Evolutionary conservation across 2,888 invertebrate genomes (phyloP), one percentile per base, ranked within the genome.

Genomic region (Exephanes ischioxanthus): DNA sequence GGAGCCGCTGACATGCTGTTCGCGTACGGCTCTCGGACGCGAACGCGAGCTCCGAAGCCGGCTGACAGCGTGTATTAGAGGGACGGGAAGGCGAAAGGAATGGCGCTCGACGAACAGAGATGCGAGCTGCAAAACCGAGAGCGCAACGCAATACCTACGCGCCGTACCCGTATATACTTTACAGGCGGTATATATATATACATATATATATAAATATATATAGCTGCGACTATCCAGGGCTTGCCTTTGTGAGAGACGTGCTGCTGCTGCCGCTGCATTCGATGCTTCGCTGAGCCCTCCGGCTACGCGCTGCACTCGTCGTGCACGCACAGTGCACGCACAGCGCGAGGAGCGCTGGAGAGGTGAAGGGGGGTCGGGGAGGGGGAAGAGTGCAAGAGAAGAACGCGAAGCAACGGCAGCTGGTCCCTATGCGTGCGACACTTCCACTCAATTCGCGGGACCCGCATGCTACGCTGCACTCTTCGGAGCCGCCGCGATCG

Each of bases 391-490:
- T 58, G 70, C 61, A 63, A 33, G 63, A 78, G 85, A 84, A 84
- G 71, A 82, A 82, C 51, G 70, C 67, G 63, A 75, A 76, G 85
- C 73, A 83, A 79, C 80, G 75, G 87, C 87, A 86, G 87, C 84
- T 86, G 87, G 85, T 86, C 84, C 84, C 83, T 85, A 79, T 88
- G 89, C 91, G 90, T 90, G 90, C 91, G 91, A 91, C 91, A 91
- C 88, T 88, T 86, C 85, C 83, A 73, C 89, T 85, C 87, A 84
- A 85, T 83, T 90, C 90, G 90, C 91, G 90, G 89, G 88, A 87
- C 90, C 91, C 91, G 90, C 90, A 91, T 91, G 89, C 89, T 89
- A 85, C 89, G 88, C 88, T 89, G 88, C 84, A 63, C 77, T 81
- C 83, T 83, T 81, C 72, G 77, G 70, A 80, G 75, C 72, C 77